Conservation (phyloP, 1,140 invertebrate species). For the Drosophila gunungcola region DNA sequence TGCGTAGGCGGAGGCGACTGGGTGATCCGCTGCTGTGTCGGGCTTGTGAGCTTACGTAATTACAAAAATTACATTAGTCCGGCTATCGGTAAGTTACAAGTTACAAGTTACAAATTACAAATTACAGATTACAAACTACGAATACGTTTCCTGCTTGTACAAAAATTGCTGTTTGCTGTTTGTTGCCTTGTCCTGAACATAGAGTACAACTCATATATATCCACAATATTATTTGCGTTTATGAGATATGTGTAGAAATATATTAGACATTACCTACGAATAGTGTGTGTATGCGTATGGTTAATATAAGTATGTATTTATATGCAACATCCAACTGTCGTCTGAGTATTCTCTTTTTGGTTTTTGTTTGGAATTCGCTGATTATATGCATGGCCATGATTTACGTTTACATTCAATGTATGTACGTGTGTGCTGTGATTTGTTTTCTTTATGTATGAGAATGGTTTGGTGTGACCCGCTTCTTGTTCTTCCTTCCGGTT, state of each 20-base stretch:
- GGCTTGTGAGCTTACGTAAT: slow-evolving; percentile 57
- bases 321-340: slow-evolving; percentile 65
- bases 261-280: slow-evolving; percentile 44
- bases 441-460: slow-evolving; percentile 46
- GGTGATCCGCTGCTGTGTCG: slow-evolving; percentile 11
- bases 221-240: slow-evolving; percentile 33
- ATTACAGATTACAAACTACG: slow-evolving; percentile 54
- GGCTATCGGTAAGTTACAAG: slow-evolving; percentile 47
- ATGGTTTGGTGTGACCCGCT: slow-evolving; percentile 57
- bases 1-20: slow-evolving; percentile 51
- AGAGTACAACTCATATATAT: slow-evolving; percentile 44
- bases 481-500: slow-evolving; percentile 16
- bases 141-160: slow-evolving; percentile 62
- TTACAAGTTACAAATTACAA: slow-evolving; percentile 54
- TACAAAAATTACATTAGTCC: slow-evolving; percentile 62
- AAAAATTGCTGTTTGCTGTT: slow-evolving; percentile 43
- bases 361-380: slow-evolving; percentile 77
- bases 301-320: slow-evolving; percentile 49
- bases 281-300: slow-evolving; percentile 40
- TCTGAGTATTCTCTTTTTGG: slow-evolving; percentile 73
- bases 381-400: slow-evolving; percentile 82
- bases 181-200: slow-evolving; percentile 44
- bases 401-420: slow-evolving; percentile 76
- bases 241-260: slow-evolving; percentile 17
- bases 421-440: slow-evolving; percentile 41